Base-by-base conservation (phyloP, 2,888 invertebrate species). In the Cheilosia vernalis region DNA sequence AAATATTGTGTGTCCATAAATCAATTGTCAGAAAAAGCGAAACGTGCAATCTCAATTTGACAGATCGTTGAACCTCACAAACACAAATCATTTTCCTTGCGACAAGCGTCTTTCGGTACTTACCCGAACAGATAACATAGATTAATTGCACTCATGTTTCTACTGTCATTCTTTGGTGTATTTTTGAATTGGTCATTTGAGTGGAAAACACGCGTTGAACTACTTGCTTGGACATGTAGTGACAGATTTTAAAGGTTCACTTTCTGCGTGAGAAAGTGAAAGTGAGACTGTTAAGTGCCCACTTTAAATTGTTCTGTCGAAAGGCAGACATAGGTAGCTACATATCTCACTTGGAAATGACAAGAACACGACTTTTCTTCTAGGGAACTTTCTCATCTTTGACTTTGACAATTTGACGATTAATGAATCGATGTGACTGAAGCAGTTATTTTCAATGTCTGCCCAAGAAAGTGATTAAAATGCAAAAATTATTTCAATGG, bases 171-270 rank as follows among this genome's bases (percentile, higher is more conserved):
- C 4, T 30, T 27, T 27, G 40, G 13, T 33, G 49, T 51, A 15
- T 53, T 37, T 49, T 37, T 1, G 5, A 51, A 37, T n/a, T 17
- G 33, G 10, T 24, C 10, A 19, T n/a, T 55, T 10, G 30, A 53
- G 67, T 44, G 67, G 27, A 55, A 67, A 55, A 67, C 40, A 67
- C 42, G 17, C 24, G 37, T 37, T 64, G 24, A 21, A 64, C 27
- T 13, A 44, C 30, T 30, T 30, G 30, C 30, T 30, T 30, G 42
- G 27, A n/a, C n/a, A 44, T 44, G 30, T 17, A 61, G 27, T 61
- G 24, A 21, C 19, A 61, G 5, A 27, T n/a, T 24, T 42, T 21
- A 5, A 33, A 24, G 53, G 42, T 27, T 4, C 55, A 19, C 42
- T 53, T 13, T 27, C 27, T 5, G n/a, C n/a, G 42, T 15, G 5